Evolutionary conservation across 2,113 vertebrate genomes (phyloP).

Genomic region (Callipepla californica): DNA sequence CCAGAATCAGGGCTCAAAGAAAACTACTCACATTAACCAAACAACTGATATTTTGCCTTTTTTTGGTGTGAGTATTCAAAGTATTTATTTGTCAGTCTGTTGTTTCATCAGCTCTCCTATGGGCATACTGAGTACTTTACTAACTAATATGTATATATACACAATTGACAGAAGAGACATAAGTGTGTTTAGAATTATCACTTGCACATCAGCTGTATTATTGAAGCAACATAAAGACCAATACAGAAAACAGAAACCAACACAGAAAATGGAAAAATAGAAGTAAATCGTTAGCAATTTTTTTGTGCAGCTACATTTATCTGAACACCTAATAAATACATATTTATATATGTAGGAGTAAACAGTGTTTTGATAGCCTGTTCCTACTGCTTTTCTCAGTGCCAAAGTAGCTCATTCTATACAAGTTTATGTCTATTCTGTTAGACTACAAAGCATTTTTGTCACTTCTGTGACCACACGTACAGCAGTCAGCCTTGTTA

Average conservation of each 20-base stretch:
- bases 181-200: background rate
- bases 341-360: background rate
- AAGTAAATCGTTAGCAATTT: background rate
- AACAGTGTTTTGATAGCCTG: background rate
- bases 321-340: background rate
- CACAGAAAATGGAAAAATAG: background rate
- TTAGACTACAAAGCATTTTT: background rate
- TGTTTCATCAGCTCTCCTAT: background rate
- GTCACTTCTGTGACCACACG: background rate
- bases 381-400: background rate
- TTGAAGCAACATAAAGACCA: background rate
- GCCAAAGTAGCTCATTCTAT: background rate
- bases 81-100: background rate
- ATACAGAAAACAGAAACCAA: background rate
- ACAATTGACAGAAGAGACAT: background rate
- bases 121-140: background rate
- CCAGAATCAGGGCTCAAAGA: background rate
- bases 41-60: background rate
- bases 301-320: background rate
- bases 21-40: background rate
- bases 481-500: background rate
- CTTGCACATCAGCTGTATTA: background rate
- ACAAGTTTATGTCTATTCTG: background rate
- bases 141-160: background rate
- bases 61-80: background rate